These are phyloP conservation scores for Habroteleia sp. DNA, from an alignment of 2,888 invertebrate genomes.

Conservation along the genomic window DNA sequence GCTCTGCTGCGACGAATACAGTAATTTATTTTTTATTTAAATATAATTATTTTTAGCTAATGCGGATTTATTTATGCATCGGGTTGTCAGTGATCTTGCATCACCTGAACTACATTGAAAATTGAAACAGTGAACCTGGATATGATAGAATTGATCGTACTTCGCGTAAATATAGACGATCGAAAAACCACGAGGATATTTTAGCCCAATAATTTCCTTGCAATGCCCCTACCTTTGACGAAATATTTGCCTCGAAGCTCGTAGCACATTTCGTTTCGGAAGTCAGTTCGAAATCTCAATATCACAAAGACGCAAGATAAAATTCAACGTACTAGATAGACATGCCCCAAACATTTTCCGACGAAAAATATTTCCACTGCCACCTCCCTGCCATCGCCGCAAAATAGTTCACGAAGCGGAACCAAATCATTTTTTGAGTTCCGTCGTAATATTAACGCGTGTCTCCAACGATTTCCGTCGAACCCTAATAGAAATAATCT, in stretches of 20 bases:
- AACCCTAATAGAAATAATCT: no score
- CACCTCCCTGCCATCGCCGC: slow-evolving; percentile 1
- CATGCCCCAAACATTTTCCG: neutral
- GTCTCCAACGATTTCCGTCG: no score
- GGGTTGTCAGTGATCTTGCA: neutral
- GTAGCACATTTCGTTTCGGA: neutral
- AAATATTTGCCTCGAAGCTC: slow-evolving; percentile 6
- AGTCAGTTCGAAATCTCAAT: slow-evolving; percentile 6
- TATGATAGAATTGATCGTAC: no score
- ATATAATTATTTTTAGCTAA: no score
- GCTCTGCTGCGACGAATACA: no score
- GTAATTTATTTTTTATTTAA: slow-evolving; percentile 3
- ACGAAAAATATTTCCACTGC: neutral
- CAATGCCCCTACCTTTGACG: neutral
- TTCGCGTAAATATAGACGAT: no score
- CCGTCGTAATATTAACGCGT: no score
- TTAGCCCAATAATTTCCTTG: slow-evolving; percentile 15
- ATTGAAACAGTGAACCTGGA: neutral
- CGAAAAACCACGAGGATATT: neutral
- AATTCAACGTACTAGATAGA: slow-evolving; percentile 9
- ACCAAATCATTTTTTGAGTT: no score
- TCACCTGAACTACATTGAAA: neutral
- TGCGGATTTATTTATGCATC: slow-evolving; percentile 5
- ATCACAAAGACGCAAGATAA: slow-evolving; percentile 6
- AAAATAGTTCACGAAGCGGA: slow-evolving; percentile 11